These are phyloP conservation scores for Circaetus cinerascens DNA, from an alignment of 2,113 vertebrate genomes.

Conservation along the genomic window DNA sequence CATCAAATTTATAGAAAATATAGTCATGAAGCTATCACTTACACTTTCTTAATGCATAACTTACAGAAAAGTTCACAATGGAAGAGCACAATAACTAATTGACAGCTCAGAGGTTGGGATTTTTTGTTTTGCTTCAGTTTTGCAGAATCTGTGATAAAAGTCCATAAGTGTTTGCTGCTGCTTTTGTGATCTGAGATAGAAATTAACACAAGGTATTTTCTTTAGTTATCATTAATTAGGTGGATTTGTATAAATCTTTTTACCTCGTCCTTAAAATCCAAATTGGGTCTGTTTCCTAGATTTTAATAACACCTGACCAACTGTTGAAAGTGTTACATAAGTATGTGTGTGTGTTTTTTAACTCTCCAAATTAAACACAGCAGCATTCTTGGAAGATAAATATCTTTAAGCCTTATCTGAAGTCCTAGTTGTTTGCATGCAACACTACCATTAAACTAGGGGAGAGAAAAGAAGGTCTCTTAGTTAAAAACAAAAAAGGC, in stretches of 20 bases:
- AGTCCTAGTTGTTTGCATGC: neutral
- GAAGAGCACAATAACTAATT: neutral
- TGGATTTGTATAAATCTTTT: neutral
- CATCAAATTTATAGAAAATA: neutral
- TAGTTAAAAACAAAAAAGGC: neutral
- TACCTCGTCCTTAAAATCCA: neutral
- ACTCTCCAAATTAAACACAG: neutral
- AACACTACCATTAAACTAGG: neutral
- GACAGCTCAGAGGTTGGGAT: neutral
- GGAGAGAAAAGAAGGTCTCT: neutral
- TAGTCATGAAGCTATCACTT: neutral
- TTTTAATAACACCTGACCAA: neutral
- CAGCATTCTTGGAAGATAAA: neutral
- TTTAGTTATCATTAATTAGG: neutral
- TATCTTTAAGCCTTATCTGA: neutral
- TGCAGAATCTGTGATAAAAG: neutral
- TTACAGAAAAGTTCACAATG: neutral
- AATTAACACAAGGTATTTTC: neutral
- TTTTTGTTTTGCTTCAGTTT: neutral
- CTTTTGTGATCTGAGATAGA: neutral
- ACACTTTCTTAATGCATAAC: neutral
- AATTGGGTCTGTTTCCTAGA: neutral
- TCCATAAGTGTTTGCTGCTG: neutral
- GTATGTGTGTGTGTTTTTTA: neutral
- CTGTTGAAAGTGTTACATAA: neutral